Base-by-base conservation (phyloP, 2,797 vertebrate genomes). In the Pipistrellus kuhlii region DNA sequence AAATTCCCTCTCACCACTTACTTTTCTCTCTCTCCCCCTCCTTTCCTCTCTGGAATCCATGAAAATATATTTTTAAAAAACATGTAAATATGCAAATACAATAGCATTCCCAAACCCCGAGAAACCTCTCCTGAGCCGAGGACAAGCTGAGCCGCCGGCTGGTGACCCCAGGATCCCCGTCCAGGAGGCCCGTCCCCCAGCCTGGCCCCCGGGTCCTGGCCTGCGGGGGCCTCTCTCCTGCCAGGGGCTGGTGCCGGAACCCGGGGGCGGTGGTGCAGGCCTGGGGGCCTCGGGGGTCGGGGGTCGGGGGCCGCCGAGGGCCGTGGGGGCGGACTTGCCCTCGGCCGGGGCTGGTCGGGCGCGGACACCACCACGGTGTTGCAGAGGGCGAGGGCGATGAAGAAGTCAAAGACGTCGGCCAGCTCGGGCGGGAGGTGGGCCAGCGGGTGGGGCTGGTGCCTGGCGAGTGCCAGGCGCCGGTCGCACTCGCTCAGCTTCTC, bases 341-440 rank as follows among this genome's bases (percentile, higher is more conserved):
- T 99, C 82, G 99, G 99, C 4, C 99, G 98, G 2, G 99, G 99
- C 97, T 99, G 99, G 97, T 99, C 99, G 0, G 99, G 99, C 25
- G 99, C 99, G 0, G 99, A 99, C 95, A 99, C 99, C 57, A 99
- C 98, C 4, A 99, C 99, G 0, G 99, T 99, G 97, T 99, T 99
- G 97, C 99, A 99, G 98, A 99, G 98, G 78, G 99, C 99, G 86
- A 99, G 98, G 0, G 99, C 99, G 1, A 99, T 98, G 96, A 99
- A 99, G 98, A 99, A 99, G 96, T 99, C 99, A 0, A 99, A 98
- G 94, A 99, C 90, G 6, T 99, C 99, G 2, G 98, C 98, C 2
- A 99, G 98, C 97, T 99, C 99, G 0, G 99, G 99, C 35, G 98
- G 98, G 85, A 99, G 98, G 94, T 98, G 98, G 91, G 98, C 99